Evolutionary conservation across 2,888 invertebrate genomes (phyloP).

Genomic region (Griposia aprilina): DNA sequence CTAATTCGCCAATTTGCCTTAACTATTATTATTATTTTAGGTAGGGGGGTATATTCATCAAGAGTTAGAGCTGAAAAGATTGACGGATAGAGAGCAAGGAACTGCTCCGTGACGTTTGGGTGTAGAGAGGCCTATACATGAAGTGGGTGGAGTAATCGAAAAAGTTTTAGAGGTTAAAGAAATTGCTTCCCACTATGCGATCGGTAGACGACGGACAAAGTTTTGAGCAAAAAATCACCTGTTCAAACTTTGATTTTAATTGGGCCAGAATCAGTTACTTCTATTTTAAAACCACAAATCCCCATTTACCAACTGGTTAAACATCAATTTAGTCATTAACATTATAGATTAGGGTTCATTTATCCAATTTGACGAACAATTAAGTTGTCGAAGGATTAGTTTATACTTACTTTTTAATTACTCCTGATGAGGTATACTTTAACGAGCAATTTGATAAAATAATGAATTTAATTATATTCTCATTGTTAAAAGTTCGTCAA

Average conservation of each 20-base stretch:
- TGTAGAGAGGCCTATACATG: too few relatives aligned
- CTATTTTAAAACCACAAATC: slow-evolving; percentile 27
- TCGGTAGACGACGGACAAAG: too few relatives aligned
- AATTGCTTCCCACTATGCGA: too few relatives aligned
- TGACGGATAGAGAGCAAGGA: too few relatives aligned
- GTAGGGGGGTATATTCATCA: too few relatives aligned
- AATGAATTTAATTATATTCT: slow-evolving; percentile 20
- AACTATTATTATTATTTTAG: too few relatives aligned
- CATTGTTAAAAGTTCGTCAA: slow-evolving; percentile 26
- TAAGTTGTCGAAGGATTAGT: slow-evolving; percentile 60
- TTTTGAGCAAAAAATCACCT: neutral
- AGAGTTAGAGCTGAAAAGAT: too few relatives aligned
- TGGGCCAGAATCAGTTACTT: neutral
- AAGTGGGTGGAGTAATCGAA: too few relatives aligned
- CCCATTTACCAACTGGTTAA: slow-evolving; percentile 47
- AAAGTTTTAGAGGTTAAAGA: too few relatives aligned
- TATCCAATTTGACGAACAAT: slow-evolving; percentile 60
- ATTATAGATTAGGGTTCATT: slow-evolving; percentile 66
- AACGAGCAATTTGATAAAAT: slow-evolving; percentile 5
- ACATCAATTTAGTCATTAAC: slow-evolving; percentile 75
- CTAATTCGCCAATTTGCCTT: too few relatives aligned
- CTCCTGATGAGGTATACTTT: slow-evolving; percentile 26
- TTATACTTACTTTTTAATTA: slow-evolving; percentile 51
- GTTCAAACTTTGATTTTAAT: neutral
- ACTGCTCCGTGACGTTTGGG: too few relatives aligned